A percentile compares a stretch with the other conserved stretches of the same genome.
Evolutionary conservation across 2,113 vertebrate species (phyloP).

Genomic region (Hemibates koningsi): DNA sequence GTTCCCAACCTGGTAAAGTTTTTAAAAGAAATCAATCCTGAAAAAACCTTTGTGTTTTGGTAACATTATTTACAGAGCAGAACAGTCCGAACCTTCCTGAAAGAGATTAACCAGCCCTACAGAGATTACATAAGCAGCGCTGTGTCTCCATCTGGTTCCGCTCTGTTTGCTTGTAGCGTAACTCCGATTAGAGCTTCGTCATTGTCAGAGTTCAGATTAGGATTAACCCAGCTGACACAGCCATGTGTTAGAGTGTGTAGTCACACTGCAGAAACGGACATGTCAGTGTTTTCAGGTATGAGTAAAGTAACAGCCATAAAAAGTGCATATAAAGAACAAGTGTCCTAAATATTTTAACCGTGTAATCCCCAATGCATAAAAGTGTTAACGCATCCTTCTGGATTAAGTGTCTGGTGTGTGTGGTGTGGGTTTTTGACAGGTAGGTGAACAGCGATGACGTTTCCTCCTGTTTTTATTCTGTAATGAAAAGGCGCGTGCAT

Average conservation of each 20-base stretch:
- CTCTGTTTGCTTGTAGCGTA: conserved; percentile 5
- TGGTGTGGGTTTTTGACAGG: neutral
- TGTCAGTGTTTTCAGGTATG: neutral
- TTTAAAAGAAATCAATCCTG: neutral
- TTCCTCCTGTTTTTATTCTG: neutral
- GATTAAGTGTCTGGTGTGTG: neutral
- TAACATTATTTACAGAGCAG: neutral
- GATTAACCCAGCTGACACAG: conserved; percentile 33
- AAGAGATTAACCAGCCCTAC: conserved; percentile 6
- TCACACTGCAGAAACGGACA: neutral
- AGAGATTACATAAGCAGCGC: conserved; percentile 42
- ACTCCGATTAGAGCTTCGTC: conserved; percentile 27
- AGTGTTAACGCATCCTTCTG: neutral
- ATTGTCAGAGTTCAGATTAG: conserved; percentile 41
- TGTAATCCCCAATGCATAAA: neutral
- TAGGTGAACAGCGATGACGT: neutral
- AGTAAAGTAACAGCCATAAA: neutral
- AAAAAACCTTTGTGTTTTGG: neutral
- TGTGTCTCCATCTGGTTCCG: conserved; percentile 33
- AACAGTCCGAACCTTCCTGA: neutral
- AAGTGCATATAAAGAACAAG: neutral
- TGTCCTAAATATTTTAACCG: neutral
- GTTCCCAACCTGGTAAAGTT: neutral
- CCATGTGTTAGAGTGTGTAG: neutral
- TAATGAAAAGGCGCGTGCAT: neutral